Evolutionary conservation across 2,888 invertebrate genomes (phyloP).

Genomic region (Imbricaverruca yamaguchii): DNA sequence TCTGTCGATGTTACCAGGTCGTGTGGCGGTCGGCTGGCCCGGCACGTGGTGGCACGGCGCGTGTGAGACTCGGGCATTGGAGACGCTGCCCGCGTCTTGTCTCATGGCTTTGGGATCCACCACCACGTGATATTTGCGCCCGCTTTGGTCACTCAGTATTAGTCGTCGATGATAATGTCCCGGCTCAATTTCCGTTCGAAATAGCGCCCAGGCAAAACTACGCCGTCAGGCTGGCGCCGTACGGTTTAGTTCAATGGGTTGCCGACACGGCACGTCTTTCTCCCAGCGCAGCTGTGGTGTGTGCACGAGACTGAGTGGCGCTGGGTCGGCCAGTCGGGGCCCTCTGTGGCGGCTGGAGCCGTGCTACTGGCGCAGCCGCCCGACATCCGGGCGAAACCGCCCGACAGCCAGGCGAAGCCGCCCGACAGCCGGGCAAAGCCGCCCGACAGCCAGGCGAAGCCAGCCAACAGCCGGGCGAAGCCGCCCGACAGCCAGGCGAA

Average conservation of each 20-base stretch:
- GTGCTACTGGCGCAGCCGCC: neutral
- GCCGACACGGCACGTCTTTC: slow-evolving; percentile 11
- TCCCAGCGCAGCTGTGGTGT: neutral
- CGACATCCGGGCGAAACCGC: no score
- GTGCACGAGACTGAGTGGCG: neutral
- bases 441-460: no score
- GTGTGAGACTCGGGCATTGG: neutral
- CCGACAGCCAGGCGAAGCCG: no score
- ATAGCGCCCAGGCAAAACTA: neutral
- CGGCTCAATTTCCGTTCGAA: slow-evolving; percentile 21
- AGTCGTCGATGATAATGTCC: neutral
- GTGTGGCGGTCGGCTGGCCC: neutral
- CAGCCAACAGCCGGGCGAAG: neutral
- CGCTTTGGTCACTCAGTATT: slow-evolving; percentile 16
- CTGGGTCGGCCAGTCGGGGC: neutral
- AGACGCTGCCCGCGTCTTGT: neutral
- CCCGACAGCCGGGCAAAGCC: no score
- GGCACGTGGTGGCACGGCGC: neutral
- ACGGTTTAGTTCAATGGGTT: neutral
- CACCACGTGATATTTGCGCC: slow-evolving; percentile 15
- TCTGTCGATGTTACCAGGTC: slow-evolving; percentile 10
- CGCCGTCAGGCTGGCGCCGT: neutral
- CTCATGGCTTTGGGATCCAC: neutral
- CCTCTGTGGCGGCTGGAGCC: neutral
- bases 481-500: neutral